Percentiles rank a stretch among this genome's conserved stretches.
Evolutionary conservation across 2,888 invertebrate species (phyloP).

Genomic region (Asteroscopus sphinx): DNA sequence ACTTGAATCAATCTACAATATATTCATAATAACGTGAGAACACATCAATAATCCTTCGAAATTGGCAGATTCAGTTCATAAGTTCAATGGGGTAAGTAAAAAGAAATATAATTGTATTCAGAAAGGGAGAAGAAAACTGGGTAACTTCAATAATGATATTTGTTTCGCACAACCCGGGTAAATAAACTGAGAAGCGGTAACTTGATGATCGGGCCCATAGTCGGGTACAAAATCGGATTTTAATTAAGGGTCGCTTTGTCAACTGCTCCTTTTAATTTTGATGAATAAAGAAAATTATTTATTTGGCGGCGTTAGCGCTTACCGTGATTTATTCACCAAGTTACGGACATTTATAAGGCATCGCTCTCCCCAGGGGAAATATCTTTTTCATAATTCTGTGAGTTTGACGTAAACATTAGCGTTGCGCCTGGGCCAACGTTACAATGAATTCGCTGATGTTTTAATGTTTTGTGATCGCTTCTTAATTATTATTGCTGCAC

Average conservation of each 20-base stretch:
- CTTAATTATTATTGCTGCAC: conserved; percentile 40
- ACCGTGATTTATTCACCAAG: conserved; percentile 84
- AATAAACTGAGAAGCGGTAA: conserved; percentile 65
- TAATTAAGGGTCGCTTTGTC: conserved; percentile 87
- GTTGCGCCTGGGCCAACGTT: conserved; percentile 56
- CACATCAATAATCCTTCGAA: conserved; percentile 53
- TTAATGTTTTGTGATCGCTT: conserved; percentile 35
- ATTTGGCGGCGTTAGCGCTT: conserved; percentile 84
- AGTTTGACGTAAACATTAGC: conserved; percentile 72
- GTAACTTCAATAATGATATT: conserved; percentile 67
- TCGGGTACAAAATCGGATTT: conserved; percentile 78
- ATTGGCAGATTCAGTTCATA: conserved; percentile 57
- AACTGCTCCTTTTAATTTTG: conserved; percentile 88
- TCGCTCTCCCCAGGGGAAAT: conserved; percentile 74
- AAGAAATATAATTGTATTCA: conserved; percentile 52
- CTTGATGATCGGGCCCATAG: conserved; percentile 63
- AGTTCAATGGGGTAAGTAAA: conserved; percentile 55
- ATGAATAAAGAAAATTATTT: conserved; percentile 89
- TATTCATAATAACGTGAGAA: conserved; percentile 52
- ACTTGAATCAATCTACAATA: conserved; percentile 44
- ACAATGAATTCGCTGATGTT: conserved; percentile 59
- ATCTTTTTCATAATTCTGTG: conserved; percentile 78
- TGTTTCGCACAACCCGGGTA: conserved; percentile 59
- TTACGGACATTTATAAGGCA: conserved; percentile 80
- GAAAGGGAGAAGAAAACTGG: conserved; percentile 49